phyloP scores from a whole-genome alignment of 2,888 invertebrate species.

The Protula sp. region DNA sequence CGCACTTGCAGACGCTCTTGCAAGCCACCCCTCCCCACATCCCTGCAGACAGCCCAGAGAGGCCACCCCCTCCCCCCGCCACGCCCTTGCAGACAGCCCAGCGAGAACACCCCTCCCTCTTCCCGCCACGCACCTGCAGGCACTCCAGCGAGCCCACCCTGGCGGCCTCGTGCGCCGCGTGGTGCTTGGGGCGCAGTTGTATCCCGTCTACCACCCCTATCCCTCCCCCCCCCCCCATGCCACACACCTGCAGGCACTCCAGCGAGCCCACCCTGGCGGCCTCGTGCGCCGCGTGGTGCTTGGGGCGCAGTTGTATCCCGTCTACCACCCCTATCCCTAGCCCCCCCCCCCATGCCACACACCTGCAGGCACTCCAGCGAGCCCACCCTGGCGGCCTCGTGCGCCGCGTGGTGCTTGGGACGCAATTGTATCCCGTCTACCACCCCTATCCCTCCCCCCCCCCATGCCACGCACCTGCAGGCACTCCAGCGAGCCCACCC shows the following conservation, averaged over 20 bases:
- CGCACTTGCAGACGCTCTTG: conserved; percentile 14
- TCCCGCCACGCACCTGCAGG: conserved; percentile 11
- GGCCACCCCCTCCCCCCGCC: too few species aligned
- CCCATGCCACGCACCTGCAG: too few species aligned
- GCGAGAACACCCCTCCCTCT: conserved; percentile 41
- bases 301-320: conserved; percentile 35
- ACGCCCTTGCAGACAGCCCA: conserved; percentile 15
- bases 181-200: conserved; percentile 47
- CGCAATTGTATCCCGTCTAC: too few species aligned
- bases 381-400: conserved; percentile 50
- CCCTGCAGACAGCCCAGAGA: too few species aligned
- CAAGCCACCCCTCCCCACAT: conserved; percentile 48
- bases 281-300: conserved; percentile 47
- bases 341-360: too few species aligned
- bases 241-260: conserved; percentile 14
- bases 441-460: too few species aligned
- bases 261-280: conserved; percentile 47
- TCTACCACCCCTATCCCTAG: too few species aligned
- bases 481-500: conserved; percentile 34
- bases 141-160: conserved; percentile 35
- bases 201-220: too few species aligned
- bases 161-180: conserved; percentile 51
- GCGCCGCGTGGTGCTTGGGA: conserved; percentile 43
- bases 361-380: conserved; percentile 21
- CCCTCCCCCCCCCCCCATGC: too few species aligned